Conservation (phyloP, 2,113 vertebrate genomes). For the Toxotes chatareus region DNA sequence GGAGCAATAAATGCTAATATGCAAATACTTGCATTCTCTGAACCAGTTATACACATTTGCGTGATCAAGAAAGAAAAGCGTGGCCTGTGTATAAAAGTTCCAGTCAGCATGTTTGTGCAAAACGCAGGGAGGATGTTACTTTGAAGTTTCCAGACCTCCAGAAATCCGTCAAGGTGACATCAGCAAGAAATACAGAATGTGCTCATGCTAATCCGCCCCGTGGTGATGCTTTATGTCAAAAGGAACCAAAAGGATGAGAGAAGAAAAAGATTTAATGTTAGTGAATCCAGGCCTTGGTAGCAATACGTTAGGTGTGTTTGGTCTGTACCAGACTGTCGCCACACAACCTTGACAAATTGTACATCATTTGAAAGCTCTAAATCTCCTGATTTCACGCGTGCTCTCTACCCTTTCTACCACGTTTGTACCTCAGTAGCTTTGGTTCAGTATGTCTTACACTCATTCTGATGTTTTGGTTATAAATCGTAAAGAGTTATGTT, state of each 20-base stretch:
- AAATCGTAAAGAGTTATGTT: too few species aligned
- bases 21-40: neutral
- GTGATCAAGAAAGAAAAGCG: neutral
- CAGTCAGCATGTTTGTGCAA: neutral
- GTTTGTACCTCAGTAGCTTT: too few species aligned
- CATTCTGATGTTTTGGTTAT: too few species aligned
- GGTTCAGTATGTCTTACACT: too few species aligned
- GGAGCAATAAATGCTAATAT: neutral
- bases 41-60: neutral
- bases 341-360: neutral
- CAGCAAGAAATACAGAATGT: neutral
- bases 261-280: neutral
- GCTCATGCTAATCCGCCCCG: neutral
- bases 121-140: neutral
- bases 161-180: neutral
- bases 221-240: constrained; percentile 1
- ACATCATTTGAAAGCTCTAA: neutral
- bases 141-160: neutral
- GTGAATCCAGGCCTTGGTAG: neutral
- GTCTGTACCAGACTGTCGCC: neutral
- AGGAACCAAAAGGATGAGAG: neutral
- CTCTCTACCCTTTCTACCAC: too few species aligned
- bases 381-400: neutral
- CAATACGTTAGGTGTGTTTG: neutral
- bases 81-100: neutral